These are phyloP conservation scores for Macrobrachium rosenbergii DNA, from an alignment of 1,140 invertebrate species.

Conservation along the genomic window DNA sequence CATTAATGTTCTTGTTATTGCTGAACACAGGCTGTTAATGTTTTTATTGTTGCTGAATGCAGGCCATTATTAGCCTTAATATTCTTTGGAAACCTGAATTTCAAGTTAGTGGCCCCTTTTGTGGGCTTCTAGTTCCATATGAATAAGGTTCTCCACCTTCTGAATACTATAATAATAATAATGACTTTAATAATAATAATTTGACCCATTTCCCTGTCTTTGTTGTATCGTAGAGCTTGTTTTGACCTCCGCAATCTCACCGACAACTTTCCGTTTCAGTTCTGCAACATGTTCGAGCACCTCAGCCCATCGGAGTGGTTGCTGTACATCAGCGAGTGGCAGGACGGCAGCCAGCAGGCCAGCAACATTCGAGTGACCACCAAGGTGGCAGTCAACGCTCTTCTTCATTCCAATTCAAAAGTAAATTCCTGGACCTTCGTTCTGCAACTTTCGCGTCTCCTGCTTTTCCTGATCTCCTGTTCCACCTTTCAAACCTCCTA, in stretches of 20 bases:
- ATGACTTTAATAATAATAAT: neutral
- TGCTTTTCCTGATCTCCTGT: too few species aligned
- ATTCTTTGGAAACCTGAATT: too few species aligned
- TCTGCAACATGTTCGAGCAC: conserved; percentile 93
- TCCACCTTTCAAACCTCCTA: too few species aligned
- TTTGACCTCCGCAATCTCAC: neutral
- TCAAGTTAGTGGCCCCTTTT: too few species aligned
- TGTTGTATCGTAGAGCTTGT: too few species aligned
- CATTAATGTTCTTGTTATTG: too few species aligned
- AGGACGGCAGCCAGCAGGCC: conserved; percentile 77
- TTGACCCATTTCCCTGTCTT: too few species aligned
- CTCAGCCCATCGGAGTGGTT: conserved; percentile 91
- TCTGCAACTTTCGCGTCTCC: too few species aligned
- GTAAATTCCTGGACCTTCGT: conserved; percentile 46
- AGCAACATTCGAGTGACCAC: conserved; percentile 93
- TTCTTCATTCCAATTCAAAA: conserved; percentile 58
- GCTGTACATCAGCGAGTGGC: conserved; percentile 93
- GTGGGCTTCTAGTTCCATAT: too few species aligned
- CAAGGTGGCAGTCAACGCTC: conserved; percentile 88
- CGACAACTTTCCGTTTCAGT: conserved; percentile 72
- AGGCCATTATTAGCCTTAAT: too few species aligned
- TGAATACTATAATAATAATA: conserved; percentile 51
- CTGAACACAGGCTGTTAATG: too few species aligned
- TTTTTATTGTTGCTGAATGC: too few species aligned
- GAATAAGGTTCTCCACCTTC: conserved; percentile 3